phyloP scores from a whole-genome alignment of 2,888 invertebrate genomes.

The Sesia apiformis region DNA sequence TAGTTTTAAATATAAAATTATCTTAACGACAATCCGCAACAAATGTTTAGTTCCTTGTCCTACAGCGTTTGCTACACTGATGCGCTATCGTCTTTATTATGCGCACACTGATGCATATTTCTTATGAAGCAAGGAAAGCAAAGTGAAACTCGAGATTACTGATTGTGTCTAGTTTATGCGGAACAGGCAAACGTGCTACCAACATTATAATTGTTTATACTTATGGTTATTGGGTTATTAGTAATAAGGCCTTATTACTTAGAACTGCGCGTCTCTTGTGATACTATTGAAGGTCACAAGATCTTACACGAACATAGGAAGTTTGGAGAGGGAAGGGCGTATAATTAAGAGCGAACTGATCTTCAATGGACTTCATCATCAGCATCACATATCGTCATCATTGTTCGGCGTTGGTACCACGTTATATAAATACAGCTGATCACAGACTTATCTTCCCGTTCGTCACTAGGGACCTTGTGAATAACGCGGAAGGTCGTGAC shows the following conservation, averaged over 20 bases:
- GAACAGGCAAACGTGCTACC: constrained; percentile 11
- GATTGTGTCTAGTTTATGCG: constrained; percentile 17
- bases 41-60: constrained; percentile 7
- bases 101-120: constrained; percentile 10
- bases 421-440: too few relatives aligned
- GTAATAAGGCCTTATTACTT: constrained; percentile 1
- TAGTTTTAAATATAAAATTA: constrained; percentile 4
- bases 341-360: too few relatives aligned
- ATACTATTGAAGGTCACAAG: background rate
- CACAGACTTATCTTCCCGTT: too few relatives aligned
- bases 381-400: too few relatives aligned
- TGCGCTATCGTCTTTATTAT: constrained; percentile 15
- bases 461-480: too few relatives aligned
- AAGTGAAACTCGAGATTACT: constrained; percentile 32
- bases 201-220: constrained; percentile 15
- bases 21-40: constrained; percentile 9
- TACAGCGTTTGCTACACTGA: constrained; percentile 9
- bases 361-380: too few relatives aligned
- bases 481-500: too few relatives aligned
- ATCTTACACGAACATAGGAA: too few relatives aligned
- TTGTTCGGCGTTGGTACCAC: too few relatives aligned
- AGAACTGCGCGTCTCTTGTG: background rate
- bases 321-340: too few relatives aligned
- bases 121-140: constrained; percentile 21
- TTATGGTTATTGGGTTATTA: constrained; percentile 7